These are phyloP conservation scores for Champsocephalus gunnari DNA, from an alignment of 2,797 vertebrate species.

Conservation along the genomic window DNA sequence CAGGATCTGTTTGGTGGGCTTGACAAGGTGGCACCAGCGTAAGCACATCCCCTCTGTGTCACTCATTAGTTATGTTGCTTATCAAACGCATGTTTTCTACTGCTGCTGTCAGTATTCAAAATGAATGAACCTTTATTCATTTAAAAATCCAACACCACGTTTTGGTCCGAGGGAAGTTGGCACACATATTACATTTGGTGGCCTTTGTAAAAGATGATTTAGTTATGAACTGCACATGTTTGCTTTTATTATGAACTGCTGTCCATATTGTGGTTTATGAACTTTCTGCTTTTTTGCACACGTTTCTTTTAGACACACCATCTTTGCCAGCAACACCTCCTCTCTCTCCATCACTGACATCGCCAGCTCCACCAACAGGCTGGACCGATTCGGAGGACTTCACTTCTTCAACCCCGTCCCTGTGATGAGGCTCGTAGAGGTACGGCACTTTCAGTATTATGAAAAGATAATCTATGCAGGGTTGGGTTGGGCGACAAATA, in stretches of 20 bases:
- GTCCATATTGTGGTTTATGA: background rate
- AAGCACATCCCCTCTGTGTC: conserved; percentile 63
- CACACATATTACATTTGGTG: background rate
- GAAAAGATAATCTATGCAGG: background rate
- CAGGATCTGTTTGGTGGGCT: conserved; percentile 90
- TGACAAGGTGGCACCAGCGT: conserved; percentile 94
- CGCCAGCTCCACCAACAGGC: conserved; percentile 91
- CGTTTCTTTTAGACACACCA: conserved; percentile 86
- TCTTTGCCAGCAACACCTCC: conserved; percentile 98
- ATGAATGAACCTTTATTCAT: too few relatives aligned
- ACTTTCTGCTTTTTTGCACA: background rate
- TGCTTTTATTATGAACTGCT: conserved; percentile 1
- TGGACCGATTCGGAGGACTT: conserved; percentile 94
- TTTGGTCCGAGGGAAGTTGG: background rate
- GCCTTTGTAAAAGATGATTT: background rate
- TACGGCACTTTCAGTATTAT: conserved; percentile 50
- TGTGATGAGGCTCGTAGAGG: conserved; percentile 98
- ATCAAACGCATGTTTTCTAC: background rate
- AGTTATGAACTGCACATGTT: background rate
- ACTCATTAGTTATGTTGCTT: background rate
- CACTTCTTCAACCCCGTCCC: conserved; percentile 99
- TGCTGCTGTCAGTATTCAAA: background rate
- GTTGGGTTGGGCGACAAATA: too few relatives aligned
- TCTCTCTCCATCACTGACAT: conserved; percentile 92
- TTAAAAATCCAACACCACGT: background rate